phyloP scores from a whole-genome alignment of 1,140 invertebrate genomes.

The Cydia pomonella region DNA sequence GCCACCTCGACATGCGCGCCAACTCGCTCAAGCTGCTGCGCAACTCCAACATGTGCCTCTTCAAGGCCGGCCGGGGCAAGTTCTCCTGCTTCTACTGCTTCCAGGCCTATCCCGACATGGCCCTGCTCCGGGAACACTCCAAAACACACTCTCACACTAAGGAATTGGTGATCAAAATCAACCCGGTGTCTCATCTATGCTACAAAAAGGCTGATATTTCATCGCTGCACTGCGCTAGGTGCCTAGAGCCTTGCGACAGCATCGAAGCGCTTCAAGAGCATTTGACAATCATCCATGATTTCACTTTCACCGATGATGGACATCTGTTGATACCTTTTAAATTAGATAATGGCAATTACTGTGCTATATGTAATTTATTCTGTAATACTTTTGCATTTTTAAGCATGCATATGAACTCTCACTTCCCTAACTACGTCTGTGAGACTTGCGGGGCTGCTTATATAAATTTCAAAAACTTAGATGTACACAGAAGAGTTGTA shows the following conservation, averaged over 20 bases:
- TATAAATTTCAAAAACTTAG: constrained; percentile 21
- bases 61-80: background rate
- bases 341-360: constrained; percentile 62
- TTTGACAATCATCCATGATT: background rate
- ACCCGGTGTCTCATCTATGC: background rate
- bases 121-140: background rate
- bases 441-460: constrained; percentile 85
- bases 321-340: constrained; percentile 55
- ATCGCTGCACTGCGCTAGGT: background rate
- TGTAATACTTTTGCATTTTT: constrained; percentile 66
- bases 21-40: constrained; percentile 4
- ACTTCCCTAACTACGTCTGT: constrained; percentile 84
- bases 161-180: constrained; percentile 16
- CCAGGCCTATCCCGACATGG: background rate
- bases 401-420: constrained; percentile 71
- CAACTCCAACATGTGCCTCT: constrained; percentile 21
- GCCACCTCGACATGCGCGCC: background rate
- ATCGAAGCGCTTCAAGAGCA: background rate
- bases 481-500: background rate
- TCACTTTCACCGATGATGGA: constrained; percentile 6
- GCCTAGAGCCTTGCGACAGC: background rate
- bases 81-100: constrained; percentile 21
- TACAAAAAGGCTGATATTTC: constrained; percentile 28
- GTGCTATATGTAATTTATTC: constrained; percentile 65
- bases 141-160: background rate